These are phyloP conservation scores for Pteronura brasiliensis DNA, from an alignment of 2,113 vertebrate species.

Conservation along the genomic window DNA sequence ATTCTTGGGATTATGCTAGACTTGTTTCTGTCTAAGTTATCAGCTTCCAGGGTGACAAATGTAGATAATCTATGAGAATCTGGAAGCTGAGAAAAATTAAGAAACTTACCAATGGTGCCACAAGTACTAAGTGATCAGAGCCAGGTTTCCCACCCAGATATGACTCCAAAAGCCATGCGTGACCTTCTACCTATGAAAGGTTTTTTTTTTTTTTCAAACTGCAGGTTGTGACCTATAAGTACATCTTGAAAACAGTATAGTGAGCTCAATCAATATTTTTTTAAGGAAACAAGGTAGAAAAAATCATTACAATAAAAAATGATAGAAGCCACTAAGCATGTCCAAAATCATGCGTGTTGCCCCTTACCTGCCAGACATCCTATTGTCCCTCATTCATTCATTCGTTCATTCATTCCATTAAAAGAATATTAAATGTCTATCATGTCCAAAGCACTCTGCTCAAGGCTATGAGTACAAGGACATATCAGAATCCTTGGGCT, in stretches of 20 bases:
- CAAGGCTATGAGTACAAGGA: background rate
- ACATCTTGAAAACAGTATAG: background rate
- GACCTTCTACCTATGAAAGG: background rate
- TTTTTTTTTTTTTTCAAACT: background rate
- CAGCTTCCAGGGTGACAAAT: constrained; percentile 18
- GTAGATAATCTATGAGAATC: constrained; percentile 18
- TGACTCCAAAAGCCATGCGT: background rate
- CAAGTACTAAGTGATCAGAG: background rate
- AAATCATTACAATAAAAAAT: background rate
- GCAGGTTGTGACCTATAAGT: background rate
- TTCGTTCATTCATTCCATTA: background rate
- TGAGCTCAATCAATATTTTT: background rate
- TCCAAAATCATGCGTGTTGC: background rate
- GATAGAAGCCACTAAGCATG: background rate
- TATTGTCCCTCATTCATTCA: background rate
- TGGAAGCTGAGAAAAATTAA: background rate
- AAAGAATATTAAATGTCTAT: background rate
- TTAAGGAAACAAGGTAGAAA: background rate
- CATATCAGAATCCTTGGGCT: background rate
- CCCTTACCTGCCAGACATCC: background rate
- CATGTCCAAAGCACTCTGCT: background rate
- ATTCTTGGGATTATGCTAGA: constrained; percentile 46
- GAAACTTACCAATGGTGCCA: background rate
- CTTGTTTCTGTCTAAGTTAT: constrained; percentile 28
- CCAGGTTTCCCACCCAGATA: background rate